Conservation (phyloP, 1,140 invertebrate species). For the Platorchestia sp. region DNA sequence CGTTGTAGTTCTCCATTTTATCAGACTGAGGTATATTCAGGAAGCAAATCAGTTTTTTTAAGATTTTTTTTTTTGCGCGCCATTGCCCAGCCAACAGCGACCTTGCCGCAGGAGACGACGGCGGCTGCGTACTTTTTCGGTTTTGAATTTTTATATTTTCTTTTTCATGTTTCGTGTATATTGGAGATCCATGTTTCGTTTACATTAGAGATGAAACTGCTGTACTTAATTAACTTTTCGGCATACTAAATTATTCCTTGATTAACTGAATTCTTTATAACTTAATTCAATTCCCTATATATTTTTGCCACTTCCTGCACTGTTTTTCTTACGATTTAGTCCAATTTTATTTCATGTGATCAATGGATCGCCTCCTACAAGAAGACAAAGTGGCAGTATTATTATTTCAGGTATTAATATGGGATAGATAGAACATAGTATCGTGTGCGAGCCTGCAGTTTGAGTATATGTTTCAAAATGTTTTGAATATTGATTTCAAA, state of each 20-base stretch:
- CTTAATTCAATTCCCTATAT: too few relatives aligned
- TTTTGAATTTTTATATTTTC: background rate
- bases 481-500: too few relatives aligned
- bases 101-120: background rate
- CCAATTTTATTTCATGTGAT: too few relatives aligned
- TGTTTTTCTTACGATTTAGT: too few relatives aligned
- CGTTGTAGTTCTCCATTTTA: background rate
- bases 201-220: background rate
- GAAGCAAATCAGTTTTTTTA: background rate
- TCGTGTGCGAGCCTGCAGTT: too few relatives aligned
- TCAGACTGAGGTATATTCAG: background rate
- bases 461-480: too few relatives aligned
- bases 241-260: background rate
- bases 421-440: too few relatives aligned
- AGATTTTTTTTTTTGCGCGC: background rate
- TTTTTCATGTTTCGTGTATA: background rate
- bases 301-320: too few relatives aligned
- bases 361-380: too few relatives aligned
- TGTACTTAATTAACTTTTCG: background rate
- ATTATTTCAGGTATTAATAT: too few relatives aligned
- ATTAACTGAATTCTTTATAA: background rate
- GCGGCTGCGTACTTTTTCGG: background rate
- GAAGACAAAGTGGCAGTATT: too few relatives aligned
- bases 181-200: background rate
- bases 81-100: background rate